Base-by-base conservation (phyloP, 2,113 vertebrate genomes). In the Glareola pratincola region DNA sequence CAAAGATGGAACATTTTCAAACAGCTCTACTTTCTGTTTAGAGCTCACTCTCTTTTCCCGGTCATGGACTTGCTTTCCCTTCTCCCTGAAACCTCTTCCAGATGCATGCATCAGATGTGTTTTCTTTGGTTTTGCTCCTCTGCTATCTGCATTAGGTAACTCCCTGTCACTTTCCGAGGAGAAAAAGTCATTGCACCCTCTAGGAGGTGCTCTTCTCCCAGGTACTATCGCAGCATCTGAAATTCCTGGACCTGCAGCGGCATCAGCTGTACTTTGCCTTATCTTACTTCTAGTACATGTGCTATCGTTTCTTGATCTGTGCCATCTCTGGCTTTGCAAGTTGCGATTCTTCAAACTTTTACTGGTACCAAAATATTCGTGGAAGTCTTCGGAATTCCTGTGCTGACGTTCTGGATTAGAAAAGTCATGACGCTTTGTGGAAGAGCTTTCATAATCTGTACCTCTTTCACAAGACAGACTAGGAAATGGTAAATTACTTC, bases 81-180 rank as follows among this genome's bases (percentile, higher is more conserved):
- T 98, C 73, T 98, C 97, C 92, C 97, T 98, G 85, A 98, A 95
- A 32, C 97, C 97, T 96, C 97, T 98, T 77, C 98, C 97, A 92
- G 98, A 95, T 8, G 48, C 91, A 50, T 98, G 97, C 30, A 97
- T 75, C 67, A 97, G 75, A 11, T 98, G 97, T 19, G 97, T 95
- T 95, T 98, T 98, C 96, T 98, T 98, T 54, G 98, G 98, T 81
- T 98, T 98, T 84, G 98, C 98, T 71, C 98, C 98, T 94, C 98
- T 98, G 45, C 97, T 98, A 73, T 98, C 98, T 12, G 95, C 97
- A 68, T 88, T 95, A 3, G 94, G 96, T 78, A 97, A 51, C 37
- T 98, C 98, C 69, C 98, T 98, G 57, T 98, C 98, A 69, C 97
- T 98, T 68, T 98, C 98, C 9, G 98, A 97, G 67, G 98, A 98